Base-by-base conservation (phyloP, 2,888 invertebrate genomes). In the Dioctria rufipes region DNA sequence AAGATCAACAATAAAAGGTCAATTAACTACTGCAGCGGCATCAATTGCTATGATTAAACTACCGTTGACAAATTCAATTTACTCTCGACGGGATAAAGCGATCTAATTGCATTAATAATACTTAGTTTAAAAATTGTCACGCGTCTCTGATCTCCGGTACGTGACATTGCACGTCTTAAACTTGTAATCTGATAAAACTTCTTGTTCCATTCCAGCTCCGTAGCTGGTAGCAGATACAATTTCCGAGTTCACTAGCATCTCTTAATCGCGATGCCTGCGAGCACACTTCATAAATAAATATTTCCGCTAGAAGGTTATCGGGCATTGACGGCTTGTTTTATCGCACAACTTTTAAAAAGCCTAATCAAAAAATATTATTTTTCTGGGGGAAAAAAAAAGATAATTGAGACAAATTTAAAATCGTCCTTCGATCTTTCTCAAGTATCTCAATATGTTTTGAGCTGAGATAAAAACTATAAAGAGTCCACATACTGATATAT, bases 1-100 rank as follows among this genome's bases (percentile, higher is more conserved):
- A 25, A 25, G 58, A 73, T 73, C 73, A 73, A 39, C 51, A 69
- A 49, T 49, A 46, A 69, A 42, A 73, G 73, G 73, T 73, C 73
- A 73, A 73, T 73, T 73, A 58, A 73, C 73, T 49, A 4, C 54
- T 42, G 54, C 58, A 13, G 37, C 54, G 58, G 54, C 58, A 13
- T 58, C 54, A 73, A 73, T 73, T 73, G 42, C 58, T 39, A 2
- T 25, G 25, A 25, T 25, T 25, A 40, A 71, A 71, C 40, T 58
- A 40, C 13, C n/a, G 73, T 58, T 73, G 73, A 73, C 73, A 40
- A 73, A 73, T 73, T 58, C 58, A 73, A 73, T 73, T 73, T 73
- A 73, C 58, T 63, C 42, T 49, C 58, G 13, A 73, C 58, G 40
- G 37, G 49, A n/a, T 40, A 73, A 58, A n/a, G 42, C 40, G 25